Base-by-base conservation (phyloP, 2,888 invertebrate species). In the Clitarchus hookeri region DNA sequence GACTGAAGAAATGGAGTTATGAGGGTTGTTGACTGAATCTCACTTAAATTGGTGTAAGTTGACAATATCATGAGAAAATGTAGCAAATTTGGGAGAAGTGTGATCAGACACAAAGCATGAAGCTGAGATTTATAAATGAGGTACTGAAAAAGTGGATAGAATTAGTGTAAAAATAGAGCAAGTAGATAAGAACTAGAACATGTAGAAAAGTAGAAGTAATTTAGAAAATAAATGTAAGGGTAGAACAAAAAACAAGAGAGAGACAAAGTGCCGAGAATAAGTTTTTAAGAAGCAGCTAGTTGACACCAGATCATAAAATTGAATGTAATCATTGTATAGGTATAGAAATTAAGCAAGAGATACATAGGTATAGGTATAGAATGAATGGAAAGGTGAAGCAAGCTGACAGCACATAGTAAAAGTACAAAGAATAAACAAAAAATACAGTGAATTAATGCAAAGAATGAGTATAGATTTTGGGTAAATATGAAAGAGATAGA, bases 401-500 rank as follows among this genome's bases (percentile, higher is more conserved):
- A 26, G 25, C 13, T 9, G 36, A 78, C 16, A 36, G 36, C 36
- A 36, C 36, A 36, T 36, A 36, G 36, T 36, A 36, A 36, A 3
- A 36, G 36, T 36, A 36, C 36, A 36, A 80, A 44, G 77, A 36
- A 84, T 25, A 27, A 36, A n/a, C 11, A 83, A 53, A n/a, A 6
- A 9, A 36, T 77, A 65, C 16, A 48, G 12, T 11, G 54, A 27
- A 44, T n/a, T 65, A 82, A 84, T 84, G 23, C n/a, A 80, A 65
- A 86, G 48, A 54, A 85, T 0, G 36, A 36, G 36, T 36, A 36
- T 36, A 36, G 36, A 4, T 36, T 36, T 36, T 36, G 85, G 78
- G 82, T n/a, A 85, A 36, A 87, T 83, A 84, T 19, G 23, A 53
- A 53, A 53, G 53, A 53, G 53, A 53, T 53, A 53, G 19, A 53